Conservation (phyloP, 2,113 vertebrate genomes). For the Gallinago media region DNA sequence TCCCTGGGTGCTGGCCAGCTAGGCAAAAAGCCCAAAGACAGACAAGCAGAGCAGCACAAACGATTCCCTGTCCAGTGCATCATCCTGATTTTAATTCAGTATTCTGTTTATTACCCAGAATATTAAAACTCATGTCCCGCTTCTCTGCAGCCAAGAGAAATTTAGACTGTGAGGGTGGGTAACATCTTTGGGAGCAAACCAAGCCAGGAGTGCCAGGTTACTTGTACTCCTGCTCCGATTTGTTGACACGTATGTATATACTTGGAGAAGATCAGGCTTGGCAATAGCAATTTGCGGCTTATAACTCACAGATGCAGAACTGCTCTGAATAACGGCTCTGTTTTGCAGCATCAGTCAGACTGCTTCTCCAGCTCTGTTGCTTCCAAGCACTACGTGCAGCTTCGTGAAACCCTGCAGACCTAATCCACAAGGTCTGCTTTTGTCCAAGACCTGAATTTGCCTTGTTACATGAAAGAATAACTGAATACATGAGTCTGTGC, state of each 20-base stretch:
- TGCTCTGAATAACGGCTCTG: not conserved
- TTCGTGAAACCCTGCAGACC: not conserved
- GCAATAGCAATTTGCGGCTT: not conserved
- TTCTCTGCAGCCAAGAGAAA: not conserved
- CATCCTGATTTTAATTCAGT: not conserved
- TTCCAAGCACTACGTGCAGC: not conserved
- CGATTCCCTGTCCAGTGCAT: not conserved
- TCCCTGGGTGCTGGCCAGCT: not conserved
- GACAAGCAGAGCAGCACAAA: not conserved
- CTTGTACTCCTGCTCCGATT: not conserved
- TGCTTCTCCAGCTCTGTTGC: not conserved
- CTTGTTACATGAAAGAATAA: not conserved
- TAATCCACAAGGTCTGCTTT: not conserved
- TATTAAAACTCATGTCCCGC: not conserved
- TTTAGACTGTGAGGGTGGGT: not conserved
- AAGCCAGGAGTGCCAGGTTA: not conserved
- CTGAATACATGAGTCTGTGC: rapidly evolving
- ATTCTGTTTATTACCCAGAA: not conserved
- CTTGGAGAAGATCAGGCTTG: not conserved
- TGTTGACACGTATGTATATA: not conserved
- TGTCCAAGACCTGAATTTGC: not conserved
- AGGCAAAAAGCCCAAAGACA: constrained; percentile 18
- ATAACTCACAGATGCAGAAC: not conserved
- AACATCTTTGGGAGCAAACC: not conserved
- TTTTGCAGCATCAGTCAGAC: not conserved